phyloP scores from a whole-genome alignment of 2,797 vertebrate species.

The Echeneis naucrates region DNA sequence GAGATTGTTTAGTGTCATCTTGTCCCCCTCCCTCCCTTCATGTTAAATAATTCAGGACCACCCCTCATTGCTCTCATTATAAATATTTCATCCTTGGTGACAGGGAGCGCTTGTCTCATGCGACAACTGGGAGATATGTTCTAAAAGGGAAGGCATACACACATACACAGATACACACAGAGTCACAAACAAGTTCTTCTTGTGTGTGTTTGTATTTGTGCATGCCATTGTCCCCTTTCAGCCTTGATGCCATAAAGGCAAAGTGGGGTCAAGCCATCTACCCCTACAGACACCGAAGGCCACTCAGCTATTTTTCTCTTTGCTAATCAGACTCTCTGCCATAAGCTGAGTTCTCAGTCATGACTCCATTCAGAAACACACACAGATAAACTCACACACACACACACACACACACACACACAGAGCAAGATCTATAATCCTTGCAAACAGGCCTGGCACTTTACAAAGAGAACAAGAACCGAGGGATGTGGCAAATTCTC shows the following conservation, averaged over 20 bases:
- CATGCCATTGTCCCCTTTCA: constrained; percentile 37
- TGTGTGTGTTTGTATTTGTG: constrained; percentile 44
- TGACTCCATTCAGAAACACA: constrained; percentile 59
- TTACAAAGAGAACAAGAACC: constrained; percentile 21
- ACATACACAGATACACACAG: background rate
- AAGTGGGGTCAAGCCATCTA: constrained; percentile 38
- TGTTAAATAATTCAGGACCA: constrained; percentile 92
- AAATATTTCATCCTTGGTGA: constrained; percentile 95
- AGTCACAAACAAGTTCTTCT: constrained; percentile 15
- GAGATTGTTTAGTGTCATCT: constrained; percentile 89
- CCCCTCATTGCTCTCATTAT: constrained; percentile 90
- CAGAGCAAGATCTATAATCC: constrained; percentile 25
- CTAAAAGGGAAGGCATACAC: constrained; percentile 72
- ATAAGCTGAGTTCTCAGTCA: constrained; percentile 70
- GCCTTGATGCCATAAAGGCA: constrained; percentile 22
- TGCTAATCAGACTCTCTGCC: constrained; percentile 71
- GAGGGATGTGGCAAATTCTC: constrained; percentile 25
- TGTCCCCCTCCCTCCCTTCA: constrained; percentile 68
- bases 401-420: constrained; percentile 20
- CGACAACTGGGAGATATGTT: constrained; percentile 81
- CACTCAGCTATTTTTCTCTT: constrained; percentile 67
- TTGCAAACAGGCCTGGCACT: constrained; percentile 23
- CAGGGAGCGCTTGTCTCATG: constrained; percentile 89
- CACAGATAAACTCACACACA: constrained; percentile 1
- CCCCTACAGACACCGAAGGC: constrained; percentile 78